These are phyloP conservation scores for Schizopygopsis pylzovi DNA, from an alignment of 2,797 vertebrate species.

Conservation along the genomic window DNA sequence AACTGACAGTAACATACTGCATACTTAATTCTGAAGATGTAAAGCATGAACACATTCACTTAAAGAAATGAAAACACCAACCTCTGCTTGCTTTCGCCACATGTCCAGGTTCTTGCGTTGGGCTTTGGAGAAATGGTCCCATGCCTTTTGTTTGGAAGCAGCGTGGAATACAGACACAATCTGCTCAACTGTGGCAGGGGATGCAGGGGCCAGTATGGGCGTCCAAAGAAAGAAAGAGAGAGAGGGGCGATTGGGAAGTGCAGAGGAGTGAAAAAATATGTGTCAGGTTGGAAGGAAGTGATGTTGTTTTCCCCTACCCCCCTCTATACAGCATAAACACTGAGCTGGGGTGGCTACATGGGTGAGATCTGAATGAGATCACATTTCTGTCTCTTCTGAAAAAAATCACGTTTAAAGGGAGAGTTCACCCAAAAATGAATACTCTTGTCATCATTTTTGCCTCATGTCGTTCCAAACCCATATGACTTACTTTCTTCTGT, in stretches of 20 bases:
- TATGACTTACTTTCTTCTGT: neutral
- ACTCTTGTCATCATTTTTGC: neutral
- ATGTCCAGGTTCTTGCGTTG: conserved; percentile 99
- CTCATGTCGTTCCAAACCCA: neutral
- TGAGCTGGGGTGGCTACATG: conserved; percentile 46
- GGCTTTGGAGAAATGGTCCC: conserved; percentile 99
- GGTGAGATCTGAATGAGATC: conserved; percentile 27
- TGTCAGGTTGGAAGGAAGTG: conserved; percentile 85
- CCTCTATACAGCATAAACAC: conserved; percentile 54
- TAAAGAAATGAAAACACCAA: conserved; percentile 77
- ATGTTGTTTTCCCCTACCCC: conserved; percentile 65
- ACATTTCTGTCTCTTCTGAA: conserved; percentile 14
- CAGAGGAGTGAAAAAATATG: conserved; percentile 89
- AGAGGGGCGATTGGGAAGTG: conserved; percentile 82
- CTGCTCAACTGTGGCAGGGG: conserved; percentile 93
- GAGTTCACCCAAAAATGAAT: neutral
- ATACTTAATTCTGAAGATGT: conserved; percentile 17
- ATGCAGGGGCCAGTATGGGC: conserved; percentile 66
- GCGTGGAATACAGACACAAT: conserved; percentile 99
- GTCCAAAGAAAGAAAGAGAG: conserved; percentile 62
- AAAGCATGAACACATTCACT: conserved; percentile 55
- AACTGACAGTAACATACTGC: conserved; percentile 25
- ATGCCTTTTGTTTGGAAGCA: conserved; percentile 99
- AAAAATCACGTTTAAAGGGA: conserved; percentile 5
- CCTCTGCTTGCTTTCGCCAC: conserved; percentile 99